Evolutionary conservation across 2,888 invertebrate species (phyloP).

Genomic region (Pollenia griseotomentosa): DNA sequence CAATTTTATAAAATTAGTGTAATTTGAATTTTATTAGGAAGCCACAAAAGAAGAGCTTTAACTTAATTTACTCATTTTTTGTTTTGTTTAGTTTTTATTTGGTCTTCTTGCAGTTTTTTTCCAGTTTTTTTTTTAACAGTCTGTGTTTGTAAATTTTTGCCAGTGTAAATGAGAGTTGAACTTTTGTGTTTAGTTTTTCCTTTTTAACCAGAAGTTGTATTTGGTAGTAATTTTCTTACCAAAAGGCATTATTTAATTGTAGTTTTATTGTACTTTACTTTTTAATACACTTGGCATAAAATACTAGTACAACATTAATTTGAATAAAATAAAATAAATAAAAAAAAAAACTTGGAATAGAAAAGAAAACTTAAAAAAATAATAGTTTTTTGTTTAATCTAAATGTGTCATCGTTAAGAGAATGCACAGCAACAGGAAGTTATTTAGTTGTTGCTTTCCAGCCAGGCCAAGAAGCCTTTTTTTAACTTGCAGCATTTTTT

Average conservation of each 20-base stretch:
- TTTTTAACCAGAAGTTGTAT: constrained; percentile 55
- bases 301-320: constrained; percentile 39
- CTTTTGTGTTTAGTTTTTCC: constrained; percentile 27
- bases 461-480: background rate
- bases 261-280: constrained; percentile 69
- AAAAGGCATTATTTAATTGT: constrained; percentile 66
- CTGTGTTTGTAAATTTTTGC: constrained; percentile 3
- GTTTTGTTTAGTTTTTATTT: constrained; percentile 15
- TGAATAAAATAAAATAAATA: constrained; percentile 47
- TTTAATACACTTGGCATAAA: constrained; percentile 56
- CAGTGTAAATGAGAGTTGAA: constrained; percentile 8
- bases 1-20: constrained; percentile 71
- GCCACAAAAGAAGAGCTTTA: constrained; percentile 70
- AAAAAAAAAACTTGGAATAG: background rate
- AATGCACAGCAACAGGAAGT: constrained; percentile 59
- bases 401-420: constrained; percentile 53
- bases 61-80: constrained; percentile 51
- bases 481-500: background rate
- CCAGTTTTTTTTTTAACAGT: constrained; percentile 12
- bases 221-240: constrained; percentile 52
- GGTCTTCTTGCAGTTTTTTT: background rate
- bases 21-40: constrained; percentile 75
- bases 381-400: constrained; percentile 35
- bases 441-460: constrained; percentile 20
- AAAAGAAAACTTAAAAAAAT: constrained; percentile 40